Percentiles rank a stretch among this genome's conserved stretches.
phyloP scores from a whole-genome alignment of 2,888 invertebrate species.

The Tyria jacobaeae region DNA sequence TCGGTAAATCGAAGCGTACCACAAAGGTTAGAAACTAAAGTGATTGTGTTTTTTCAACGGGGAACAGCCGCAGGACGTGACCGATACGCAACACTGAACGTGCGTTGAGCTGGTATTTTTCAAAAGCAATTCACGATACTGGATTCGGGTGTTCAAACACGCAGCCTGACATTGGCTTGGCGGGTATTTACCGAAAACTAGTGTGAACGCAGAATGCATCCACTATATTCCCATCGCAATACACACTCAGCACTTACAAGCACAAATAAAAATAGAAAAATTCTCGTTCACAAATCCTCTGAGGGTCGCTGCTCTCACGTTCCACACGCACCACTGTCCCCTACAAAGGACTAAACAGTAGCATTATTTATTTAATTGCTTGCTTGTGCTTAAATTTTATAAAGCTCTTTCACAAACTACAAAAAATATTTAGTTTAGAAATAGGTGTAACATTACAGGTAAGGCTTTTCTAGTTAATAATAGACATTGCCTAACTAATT shows the following conservation, averaged over 20 bases:
- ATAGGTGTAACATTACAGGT: not conserved
- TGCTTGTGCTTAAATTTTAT: too few species aligned
- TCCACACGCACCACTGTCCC: slow-evolving; percentile 64
- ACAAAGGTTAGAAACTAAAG: slow-evolving; percentile 29
- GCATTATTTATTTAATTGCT: slow-evolving; percentile 65
- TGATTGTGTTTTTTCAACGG: slow-evolving; percentile 38
- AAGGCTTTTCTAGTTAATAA: too few species aligned
- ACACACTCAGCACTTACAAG: slow-evolving; percentile 75
- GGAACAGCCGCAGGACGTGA: slow-evolving; percentile 43
- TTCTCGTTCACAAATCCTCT: slow-evolving; percentile 76
- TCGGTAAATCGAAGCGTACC: not conserved
- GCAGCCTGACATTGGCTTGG: slow-evolving; percentile 47
- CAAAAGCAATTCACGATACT: slow-evolving; percentile 40
- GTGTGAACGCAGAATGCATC: slow-evolving; percentile 50
- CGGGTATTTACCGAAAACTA: slow-evolving; percentile 48
- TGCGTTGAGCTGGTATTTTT: slow-evolving; percentile 41
- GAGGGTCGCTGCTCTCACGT: slow-evolving; percentile 72
- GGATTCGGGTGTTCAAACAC: slow-evolving; percentile 47
- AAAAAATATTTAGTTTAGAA: slow-evolving; percentile 17
- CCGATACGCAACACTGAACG: slow-evolving; percentile 40
- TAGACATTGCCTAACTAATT: too few species aligned
- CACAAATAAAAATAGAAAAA: slow-evolving; percentile 85
- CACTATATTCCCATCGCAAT: slow-evolving; percentile 53
- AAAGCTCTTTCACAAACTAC: slow-evolving; percentile 33
- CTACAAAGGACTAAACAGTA: slow-evolving; percentile 62